phyloP scores from a whole-genome alignment of 2,797 vertebrate genomes.

The Danio aesculapii region DNA sequence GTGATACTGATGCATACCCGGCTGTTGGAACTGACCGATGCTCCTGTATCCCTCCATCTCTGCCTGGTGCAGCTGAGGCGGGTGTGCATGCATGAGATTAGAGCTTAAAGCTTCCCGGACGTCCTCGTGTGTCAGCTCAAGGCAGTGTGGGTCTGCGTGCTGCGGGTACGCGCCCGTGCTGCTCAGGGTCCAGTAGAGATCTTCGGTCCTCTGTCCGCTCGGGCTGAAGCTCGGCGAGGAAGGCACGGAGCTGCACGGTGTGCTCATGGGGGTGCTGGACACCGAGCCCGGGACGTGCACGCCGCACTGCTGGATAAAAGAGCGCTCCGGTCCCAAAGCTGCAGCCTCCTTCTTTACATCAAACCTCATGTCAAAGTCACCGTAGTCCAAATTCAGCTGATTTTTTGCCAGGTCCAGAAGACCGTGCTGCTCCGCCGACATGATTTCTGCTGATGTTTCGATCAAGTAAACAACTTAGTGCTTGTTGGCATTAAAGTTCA shows the following conservation, averaged over 20 bases:
- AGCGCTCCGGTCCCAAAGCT: constrained; percentile 83
- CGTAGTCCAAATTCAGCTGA: constrained; percentile 92
- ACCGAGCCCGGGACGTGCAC: constrained; percentile 93
- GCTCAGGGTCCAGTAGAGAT: constrained; percentile 94
- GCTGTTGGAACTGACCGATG: constrained; percentile 82
- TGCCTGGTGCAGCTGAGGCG: constrained; percentile 83
- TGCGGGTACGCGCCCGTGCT: constrained; percentile 86
- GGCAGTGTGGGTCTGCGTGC: constrained; percentile 92
- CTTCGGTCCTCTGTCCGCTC: constrained; percentile 91
- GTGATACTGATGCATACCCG: constrained; percentile 81
- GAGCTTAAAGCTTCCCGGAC: constrained; percentile 95
- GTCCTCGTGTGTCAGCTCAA: constrained; percentile 94
- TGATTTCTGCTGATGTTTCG: constrained; percentile 35
- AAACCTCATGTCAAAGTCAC: constrained; percentile 97
- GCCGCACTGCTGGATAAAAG: constrained; percentile 88
- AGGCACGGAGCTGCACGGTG: constrained; percentile 95
- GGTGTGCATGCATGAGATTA: constrained; percentile 81
- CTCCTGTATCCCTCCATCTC: constrained; percentile 88
- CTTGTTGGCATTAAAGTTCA: constrained; percentile 2
- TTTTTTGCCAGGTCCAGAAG: constrained; percentile 87
- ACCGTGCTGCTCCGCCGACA: constrained; percentile 51
- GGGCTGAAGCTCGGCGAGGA: constrained; percentile 95
- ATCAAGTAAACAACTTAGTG: constrained; percentile 21
- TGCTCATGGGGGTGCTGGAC: constrained; percentile 95
- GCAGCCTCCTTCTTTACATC: constrained; percentile 95